Conservation (phyloP, 2,888 invertebrate species). For the Chymomyza procnemis region DNA sequence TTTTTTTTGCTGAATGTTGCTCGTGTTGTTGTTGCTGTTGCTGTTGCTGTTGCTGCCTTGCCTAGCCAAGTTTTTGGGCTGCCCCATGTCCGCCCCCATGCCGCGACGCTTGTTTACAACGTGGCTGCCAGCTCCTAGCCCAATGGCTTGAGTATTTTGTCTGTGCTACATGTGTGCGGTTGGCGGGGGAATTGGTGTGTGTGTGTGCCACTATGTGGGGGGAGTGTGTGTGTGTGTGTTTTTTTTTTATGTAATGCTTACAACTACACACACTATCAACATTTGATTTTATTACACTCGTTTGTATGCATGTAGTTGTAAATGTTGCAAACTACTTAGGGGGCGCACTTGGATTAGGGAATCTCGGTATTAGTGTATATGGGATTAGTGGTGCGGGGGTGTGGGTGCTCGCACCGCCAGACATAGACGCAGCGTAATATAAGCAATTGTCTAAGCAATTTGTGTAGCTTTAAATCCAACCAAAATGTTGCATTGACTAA, state of each 20-base stretch:
- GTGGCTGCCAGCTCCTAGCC: neutral
- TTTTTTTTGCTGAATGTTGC: too few relatives aligned
- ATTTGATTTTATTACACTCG: constrained; percentile 57
- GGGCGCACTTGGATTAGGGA: neutral
- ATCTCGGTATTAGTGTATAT: neutral
- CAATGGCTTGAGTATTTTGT: constrained; percentile 2
- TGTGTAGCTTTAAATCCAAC: neutral
- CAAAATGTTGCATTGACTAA: too few relatives aligned
- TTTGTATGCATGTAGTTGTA: constrained; percentile 1
- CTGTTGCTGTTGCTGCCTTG: constrained; percentile 35
- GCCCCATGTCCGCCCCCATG: constrained; percentile 8
- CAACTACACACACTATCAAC: constrained; percentile 67
- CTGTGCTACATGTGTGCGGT: neutral
- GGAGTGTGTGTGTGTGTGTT: constrained; percentile 6
- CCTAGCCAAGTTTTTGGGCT: neutral
- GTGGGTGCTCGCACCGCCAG: too few relatives aligned
- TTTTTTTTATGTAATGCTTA: constrained; percentile 54
- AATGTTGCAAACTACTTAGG: constrained; percentile 12
- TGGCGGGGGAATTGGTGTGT: constrained; percentile 14
- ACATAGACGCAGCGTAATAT: neutral
- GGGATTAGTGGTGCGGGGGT: too few relatives aligned
- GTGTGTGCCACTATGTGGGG: constrained; percentile 28
- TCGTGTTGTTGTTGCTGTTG: constrained; percentile 39
- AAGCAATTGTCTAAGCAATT: constrained; percentile 3
- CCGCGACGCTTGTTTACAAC: constrained; percentile 12